A percentile compares a stretch with the other conserved stretches of the same genome.
Conservation (phyloP, 2,888 invertebrate species). For the Sinelater perroti region DNA sequence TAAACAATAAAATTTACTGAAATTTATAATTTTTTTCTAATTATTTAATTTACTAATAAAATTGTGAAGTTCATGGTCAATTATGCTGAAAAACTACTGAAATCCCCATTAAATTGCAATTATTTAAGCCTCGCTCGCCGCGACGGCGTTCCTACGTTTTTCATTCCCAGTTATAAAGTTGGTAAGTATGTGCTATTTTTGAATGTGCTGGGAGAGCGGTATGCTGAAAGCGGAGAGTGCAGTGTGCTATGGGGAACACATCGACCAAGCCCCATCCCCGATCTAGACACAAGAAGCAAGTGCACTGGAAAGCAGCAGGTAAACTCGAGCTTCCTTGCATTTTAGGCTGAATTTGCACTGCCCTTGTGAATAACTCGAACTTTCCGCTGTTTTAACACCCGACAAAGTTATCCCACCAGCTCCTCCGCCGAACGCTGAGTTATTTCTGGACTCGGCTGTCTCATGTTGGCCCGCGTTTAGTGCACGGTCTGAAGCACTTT, state of each 20-base stretch:
- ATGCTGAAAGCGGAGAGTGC: constrained; percentile 46
- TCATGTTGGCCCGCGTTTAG: constrained; percentile 33
- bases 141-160: constrained; percentile 17
- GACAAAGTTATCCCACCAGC: constrained; percentile 22
- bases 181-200: constrained; percentile 53
- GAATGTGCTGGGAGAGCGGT: constrained; percentile 49
- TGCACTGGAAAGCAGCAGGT: constrained; percentile 89
- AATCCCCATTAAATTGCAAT: too few species aligned
- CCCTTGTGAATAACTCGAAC: constrained; percentile 27
- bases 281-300: constrained; percentile 75
- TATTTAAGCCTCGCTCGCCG: constrained; percentile 8
- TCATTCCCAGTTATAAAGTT: constrained; percentile 44
- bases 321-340: constrained; percentile 49
- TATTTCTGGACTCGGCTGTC: constrained; percentile 37
- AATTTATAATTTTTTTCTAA: too few species aligned
- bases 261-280: constrained; percentile 68
- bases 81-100: too few species aligned
- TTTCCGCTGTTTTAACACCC: too few species aligned
- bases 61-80: too few species aligned
- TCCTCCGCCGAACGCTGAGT: constrained; percentile 30
- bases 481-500: constrained; percentile 31
- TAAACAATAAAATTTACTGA: too few species aligned
- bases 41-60: too few species aligned
- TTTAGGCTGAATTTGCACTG: constrained; percentile 14
- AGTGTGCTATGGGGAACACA: constrained; percentile 70